phyloP scores from a whole-genome alignment of 2,888 invertebrate species.

The Cheilosia impressa region DNA sequence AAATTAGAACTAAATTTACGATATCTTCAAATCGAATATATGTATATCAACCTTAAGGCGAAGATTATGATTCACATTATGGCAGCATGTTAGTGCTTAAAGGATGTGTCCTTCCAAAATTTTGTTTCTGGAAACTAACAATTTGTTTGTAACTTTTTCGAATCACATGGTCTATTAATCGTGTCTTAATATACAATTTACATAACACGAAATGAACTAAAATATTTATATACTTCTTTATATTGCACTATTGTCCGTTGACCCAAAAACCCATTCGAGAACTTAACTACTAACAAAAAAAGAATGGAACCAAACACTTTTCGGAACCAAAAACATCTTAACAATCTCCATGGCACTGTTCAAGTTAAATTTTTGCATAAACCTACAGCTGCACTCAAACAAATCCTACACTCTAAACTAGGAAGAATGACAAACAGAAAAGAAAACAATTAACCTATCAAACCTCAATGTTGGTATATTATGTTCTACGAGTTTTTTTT shows the following conservation, averaged over 20 bases:
- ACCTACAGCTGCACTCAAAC: slow-evolving; percentile 60
- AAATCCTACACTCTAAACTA: slow-evolving; percentile 44
- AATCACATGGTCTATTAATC: slow-evolving; percentile 30
- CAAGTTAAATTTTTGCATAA: slow-evolving; percentile 15
- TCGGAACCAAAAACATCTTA: slow-evolving; percentile 56
- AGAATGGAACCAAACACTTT: slow-evolving; percentile 27
- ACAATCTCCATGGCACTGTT: slow-evolving; percentile 48
- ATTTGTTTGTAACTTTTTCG: slow-evolving; percentile 2
- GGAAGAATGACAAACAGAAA: background rate
- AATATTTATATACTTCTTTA: slow-evolving; percentile 8
- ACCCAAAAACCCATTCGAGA: slow-evolving; percentile 46
- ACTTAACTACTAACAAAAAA: slow-evolving; percentile 45
- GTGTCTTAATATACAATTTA: slow-evolving; percentile 14
- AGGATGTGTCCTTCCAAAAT: slow-evolving; percentile 45
- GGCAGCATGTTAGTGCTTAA: slow-evolving; percentile 48
- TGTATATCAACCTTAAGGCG: slow-evolving; percentile 37
- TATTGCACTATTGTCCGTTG: slow-evolving; percentile 73
- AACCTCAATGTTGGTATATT: slow-evolving; percentile 45
- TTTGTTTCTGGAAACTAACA: background rate
- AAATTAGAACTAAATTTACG: slow-evolving; percentile 21
- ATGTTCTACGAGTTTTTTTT: slow-evolving; percentile 64
- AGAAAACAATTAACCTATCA: slow-evolving; percentile 49
- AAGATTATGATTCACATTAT: slow-evolving; percentile 49
- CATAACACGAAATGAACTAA: slow-evolving; percentile 29
- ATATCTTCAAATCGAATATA: slow-evolving; percentile 23